Evolutionary conservation across 2,888 invertebrate genomes (phyloP), one percentile per base, ranked within the genome.

Genomic region (Chrysolina americana): DNA sequence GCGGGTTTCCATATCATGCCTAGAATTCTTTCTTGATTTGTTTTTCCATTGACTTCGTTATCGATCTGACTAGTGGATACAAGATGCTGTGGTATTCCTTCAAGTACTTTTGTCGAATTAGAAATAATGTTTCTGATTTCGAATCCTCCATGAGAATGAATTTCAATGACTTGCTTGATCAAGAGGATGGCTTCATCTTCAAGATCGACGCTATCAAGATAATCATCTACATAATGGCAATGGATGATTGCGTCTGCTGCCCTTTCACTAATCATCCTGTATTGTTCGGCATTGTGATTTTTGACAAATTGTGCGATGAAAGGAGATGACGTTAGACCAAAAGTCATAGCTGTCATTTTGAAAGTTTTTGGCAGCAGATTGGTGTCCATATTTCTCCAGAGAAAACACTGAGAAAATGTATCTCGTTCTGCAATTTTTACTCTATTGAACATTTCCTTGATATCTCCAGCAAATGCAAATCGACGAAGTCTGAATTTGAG

Each of bases 391-490:
- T 68, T 23, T 36, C 13, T 6, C 41, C 41, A 68, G 13, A 68
- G 56, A 28, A 41, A 68, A 41, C 56, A 36, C 44, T 70, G 63
- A 21, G 47, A 17, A 21, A 23, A 70, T 1, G 28, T 62, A 50
- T 69, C 36, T 62, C 15, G 21, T 13, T 48, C 28, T 8, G 59
- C 15, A 17, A 69, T 69, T 41, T 17, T 17, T 3, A 69, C 62
- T 41, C 56, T 41, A 23, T 65, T 65, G 13, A 65, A 47, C 47
- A 59, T 68, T 59, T 68, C 68, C 8, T 15, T 8, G 11, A 68
- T 68, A 41, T 59, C 41, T 21, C 23, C 68, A n/a, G n/a, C 68
- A 41, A 68, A 68, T 41, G 68, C 68, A 19, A 59, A 59, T 41
- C 21, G 53, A 41, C 41, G 17, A 15, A n/a, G 21, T 28, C 28